Evolutionary conservation across 2,797 vertebrate species (phyloP).

Genomic region (Pelochelys cantorii): DNA sequence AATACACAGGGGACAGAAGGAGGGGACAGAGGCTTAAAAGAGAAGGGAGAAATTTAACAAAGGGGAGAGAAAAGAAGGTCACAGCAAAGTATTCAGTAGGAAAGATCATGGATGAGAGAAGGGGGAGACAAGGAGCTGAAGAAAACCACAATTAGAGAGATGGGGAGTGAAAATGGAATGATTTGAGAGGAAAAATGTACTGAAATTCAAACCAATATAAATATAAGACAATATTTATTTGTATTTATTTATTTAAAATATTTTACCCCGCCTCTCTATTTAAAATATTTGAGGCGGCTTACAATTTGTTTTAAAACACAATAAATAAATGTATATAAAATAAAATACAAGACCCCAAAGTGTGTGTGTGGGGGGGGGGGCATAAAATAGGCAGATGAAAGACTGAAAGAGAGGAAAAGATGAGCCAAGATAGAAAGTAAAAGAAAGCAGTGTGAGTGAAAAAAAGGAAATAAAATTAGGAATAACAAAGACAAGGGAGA

Average conservation of each 20-base stretch:
- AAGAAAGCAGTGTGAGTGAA: conserved; percentile 33
- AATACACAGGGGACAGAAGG: conserved; percentile 38
- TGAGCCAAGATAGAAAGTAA: conserved; percentile 15
- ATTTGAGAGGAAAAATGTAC: conserved; percentile 23
- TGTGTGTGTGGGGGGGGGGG: no score
- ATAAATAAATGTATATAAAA: no score
- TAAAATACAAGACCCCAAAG: no score
- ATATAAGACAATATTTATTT: conserved; percentile 11
- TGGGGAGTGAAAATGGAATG: conserved; percentile 33
- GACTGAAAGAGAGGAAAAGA: neutral
- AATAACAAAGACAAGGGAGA: conserved; percentile 33
- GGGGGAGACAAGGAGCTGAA: conserved; percentile 13
- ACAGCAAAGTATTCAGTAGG: conserved; percentile 42
- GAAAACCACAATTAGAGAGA: conserved; percentile 42
- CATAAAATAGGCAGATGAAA: conserved; percentile 15
- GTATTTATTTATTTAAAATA: no score
- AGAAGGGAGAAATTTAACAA: conserved; percentile 32
- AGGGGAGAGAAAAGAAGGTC: conserved; percentile 47
- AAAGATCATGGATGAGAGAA: neutral
- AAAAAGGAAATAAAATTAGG: neutral
- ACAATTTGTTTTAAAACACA: no score
- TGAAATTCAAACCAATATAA: conserved; percentile 27
- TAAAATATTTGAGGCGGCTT: no score
- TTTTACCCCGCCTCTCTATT: no score
- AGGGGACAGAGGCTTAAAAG: conserved; percentile 50